Evolutionary conservation across 2,113 vertebrate species (phyloP).

Genomic region (Okapia johnstoni): DNA sequence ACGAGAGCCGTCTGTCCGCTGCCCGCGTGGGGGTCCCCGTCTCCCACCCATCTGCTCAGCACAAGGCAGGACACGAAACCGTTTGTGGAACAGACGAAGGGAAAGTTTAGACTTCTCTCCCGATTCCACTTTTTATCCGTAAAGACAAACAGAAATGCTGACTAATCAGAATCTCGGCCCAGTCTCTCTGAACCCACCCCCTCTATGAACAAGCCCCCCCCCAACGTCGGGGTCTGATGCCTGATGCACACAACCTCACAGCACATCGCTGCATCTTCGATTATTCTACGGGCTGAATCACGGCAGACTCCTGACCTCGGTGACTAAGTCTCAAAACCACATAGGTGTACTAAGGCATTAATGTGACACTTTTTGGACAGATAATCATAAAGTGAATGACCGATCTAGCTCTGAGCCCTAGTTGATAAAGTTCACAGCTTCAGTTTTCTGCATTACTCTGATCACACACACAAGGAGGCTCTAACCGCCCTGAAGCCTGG

Average conservation of each 20-base stretch:
- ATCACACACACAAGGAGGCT: background rate
- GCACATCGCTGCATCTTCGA: background rate
- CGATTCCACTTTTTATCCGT: background rate
- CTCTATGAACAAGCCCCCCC: background rate
- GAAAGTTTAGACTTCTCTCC: background rate
- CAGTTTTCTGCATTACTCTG: background rate
- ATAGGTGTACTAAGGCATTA: background rate
- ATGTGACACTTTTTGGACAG: background rate
- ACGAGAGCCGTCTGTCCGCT: background rate
- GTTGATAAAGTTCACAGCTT: background rate
- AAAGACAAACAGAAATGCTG: background rate
- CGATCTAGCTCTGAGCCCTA: background rate
- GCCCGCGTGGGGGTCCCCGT: rapidly evolving
- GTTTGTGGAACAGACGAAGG: background rate
- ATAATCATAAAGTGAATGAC: background rate
- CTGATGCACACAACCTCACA: background rate
- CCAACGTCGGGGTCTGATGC: background rate
- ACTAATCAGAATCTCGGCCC: background rate
- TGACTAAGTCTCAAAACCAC: background rate
- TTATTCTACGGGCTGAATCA: background rate
- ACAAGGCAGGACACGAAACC: background rate
- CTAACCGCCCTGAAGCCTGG: background rate
- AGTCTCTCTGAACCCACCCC: background rate
- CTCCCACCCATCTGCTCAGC: background rate
- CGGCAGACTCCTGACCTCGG: background rate